Base-by-base conservation (phyloP, 2,888 invertebrate species). In the Cerastis leucographa region DNA sequence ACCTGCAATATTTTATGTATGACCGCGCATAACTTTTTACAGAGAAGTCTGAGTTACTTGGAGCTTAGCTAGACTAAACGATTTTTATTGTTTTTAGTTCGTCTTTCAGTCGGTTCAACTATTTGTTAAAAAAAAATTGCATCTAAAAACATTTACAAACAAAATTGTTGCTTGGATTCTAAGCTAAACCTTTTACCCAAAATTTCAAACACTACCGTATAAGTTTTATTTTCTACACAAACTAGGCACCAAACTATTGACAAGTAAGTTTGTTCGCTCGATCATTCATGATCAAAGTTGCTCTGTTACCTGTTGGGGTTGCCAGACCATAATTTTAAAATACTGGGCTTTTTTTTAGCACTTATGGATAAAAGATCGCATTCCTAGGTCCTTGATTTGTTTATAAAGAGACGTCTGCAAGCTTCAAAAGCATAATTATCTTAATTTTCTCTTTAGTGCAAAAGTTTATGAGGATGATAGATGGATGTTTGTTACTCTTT, bases 241-340 rank as follows among this genome's bases (percentile, higher is more conserved):
- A 76, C 61, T 80, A 25, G 42, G 54, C 54, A 11, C 71, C 66
- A 62, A 75, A 85, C 76, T 80, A 75, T 74, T 62, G 76, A 59
- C 71, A 75, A 74, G 64, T 65, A 68, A 83, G 70, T 74, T 84
- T 61, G 66, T 75, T 11, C 73, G 62, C 42, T 85, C 78, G 71
- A 85, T 84, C 81, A 85, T 85, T 85, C 77, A 85, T 67, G 81
- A 51, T 44, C 29, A n/a, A 81, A 85, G 72, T 85, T 81, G 35
- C 59, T 17, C 62, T 1, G 68, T 9, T 61, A 78, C 71, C 70
- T 74, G 59, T 51, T 42, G 62, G 56, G 66, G 56, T 61, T 17
- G 8, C 61, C 9, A 66, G 17, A 6, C 4, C 0, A 14, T 44
- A 79, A 42, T 66, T 66, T 12, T 35, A 25, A 51, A 59, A 66